A percentile compares a stretch with the other conserved stretches of the same genome.
These are phyloP conservation scores for Pseudeuparius sepicola DNA, from an alignment of 2,888 invertebrate species.

Conservation along the genomic window DNA sequence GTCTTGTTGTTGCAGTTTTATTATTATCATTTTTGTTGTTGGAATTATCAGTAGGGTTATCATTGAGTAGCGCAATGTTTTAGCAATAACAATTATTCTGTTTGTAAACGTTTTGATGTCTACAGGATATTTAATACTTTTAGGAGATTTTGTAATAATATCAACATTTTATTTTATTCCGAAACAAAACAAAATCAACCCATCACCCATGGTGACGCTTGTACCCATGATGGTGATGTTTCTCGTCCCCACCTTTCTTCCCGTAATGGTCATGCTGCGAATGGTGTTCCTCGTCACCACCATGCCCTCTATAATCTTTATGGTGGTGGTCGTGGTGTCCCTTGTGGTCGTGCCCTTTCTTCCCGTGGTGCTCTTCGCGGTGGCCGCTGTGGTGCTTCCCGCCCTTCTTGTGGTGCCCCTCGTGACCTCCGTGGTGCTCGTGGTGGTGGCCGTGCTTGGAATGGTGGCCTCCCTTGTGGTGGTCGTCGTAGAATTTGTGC, in stretches of 20 bases:
- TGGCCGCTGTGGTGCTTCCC: constrained; percentile 67
- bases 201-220: too few relatives aligned
- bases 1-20: too few relatives aligned
- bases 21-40: too few relatives aligned
- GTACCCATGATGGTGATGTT: too few relatives aligned
- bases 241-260: constrained; percentile 70
- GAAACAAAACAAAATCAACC: too few relatives aligned
- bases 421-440: constrained; percentile 66
- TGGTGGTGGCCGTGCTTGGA: constrained; percentile 67
- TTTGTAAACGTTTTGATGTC: too few relatives aligned
- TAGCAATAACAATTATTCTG: too few relatives aligned
- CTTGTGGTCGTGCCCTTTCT: constrained; percentile 70
- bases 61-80: too few relatives aligned
- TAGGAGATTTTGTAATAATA: too few relatives aligned
- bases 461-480: constrained; percentile 75
- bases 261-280: constrained; percentile 66
- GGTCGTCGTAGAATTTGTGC: constrained; percentile 67
- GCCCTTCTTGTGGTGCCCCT: constrained; percentile 71
- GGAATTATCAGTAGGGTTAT: too few relatives aligned
- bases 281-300: constrained; percentile 65
- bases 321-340: constrained; percentile 74
- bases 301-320: constrained; percentile 69
- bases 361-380: constrained; percentile 69
- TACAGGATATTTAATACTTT: too few relatives aligned
- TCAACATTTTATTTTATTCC: too few relatives aligned